A percentile compares a stretch with the other conserved stretches of the same genome.
phyloP scores from a whole-genome alignment of 2,113 vertebrate species.

The Geothlypis trichas region DNA sequence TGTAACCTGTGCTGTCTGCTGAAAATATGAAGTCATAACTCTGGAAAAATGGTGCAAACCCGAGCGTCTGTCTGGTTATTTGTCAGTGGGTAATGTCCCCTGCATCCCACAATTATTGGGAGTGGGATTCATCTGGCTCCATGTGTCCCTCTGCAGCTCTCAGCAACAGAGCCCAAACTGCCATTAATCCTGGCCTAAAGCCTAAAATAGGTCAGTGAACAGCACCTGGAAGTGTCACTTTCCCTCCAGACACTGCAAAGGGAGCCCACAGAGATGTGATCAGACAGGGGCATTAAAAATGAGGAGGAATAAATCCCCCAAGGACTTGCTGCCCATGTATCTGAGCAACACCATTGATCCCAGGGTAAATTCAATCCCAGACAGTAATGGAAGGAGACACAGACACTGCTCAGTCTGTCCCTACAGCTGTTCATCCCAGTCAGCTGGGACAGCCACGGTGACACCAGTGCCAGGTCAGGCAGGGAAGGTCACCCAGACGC shows the following conservation, averaged over 20 bases:
- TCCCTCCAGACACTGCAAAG: background rate
- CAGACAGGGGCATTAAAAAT: background rate
- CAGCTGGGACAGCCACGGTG: background rate
- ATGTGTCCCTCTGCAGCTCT: background rate
- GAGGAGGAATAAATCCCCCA: background rate
- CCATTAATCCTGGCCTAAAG: background rate
- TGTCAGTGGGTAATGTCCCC: slow-evolving; percentile 9
- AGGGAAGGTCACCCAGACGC: background rate
- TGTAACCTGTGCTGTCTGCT: slow-evolving; percentile 41
- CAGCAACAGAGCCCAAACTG: background rate
- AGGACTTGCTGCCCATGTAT: background rate
- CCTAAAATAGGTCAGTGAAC: background rate
- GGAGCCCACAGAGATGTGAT: background rate
- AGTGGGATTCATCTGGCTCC: background rate
- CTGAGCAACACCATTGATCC: background rate
- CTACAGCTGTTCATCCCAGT: background rate
- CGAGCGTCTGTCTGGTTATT: background rate
- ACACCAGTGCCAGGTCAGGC: fast-evolving
- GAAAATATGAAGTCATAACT: slow-evolving; percentile 54
- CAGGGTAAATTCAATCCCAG: background rate
- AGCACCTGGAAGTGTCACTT: background rate
- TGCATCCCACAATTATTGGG: background rate
- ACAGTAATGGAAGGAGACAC: background rate
- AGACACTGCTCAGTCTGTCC: background rate
- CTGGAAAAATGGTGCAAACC: slow-evolving; percentile 2